These are phyloP conservation scores for Linepithema humile DNA, from an alignment of 1,140 invertebrate species.

Conservation along the genomic window DNA sequence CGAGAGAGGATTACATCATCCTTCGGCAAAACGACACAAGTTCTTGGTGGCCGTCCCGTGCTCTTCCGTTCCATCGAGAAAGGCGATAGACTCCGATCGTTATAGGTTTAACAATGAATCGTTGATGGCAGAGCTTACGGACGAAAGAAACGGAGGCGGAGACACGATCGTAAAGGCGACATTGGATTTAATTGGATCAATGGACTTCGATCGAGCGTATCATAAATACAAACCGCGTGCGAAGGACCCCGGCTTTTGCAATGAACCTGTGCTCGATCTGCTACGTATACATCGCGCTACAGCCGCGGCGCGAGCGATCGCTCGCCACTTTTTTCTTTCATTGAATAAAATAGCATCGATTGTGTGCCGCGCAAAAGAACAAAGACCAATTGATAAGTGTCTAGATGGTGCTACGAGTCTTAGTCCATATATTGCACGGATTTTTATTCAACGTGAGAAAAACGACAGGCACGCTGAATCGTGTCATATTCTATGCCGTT, in stretches of 20 bases:
- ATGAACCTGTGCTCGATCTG: not conserved
- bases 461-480: no score
- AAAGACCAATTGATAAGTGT: slow-evolving; percentile 20
- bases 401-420: not conserved
- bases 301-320: slow-evolving; percentile 4
- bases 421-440: not conserved
- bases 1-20: slow-evolving; percentile 57
- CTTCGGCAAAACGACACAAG: slow-evolving; percentile 57
- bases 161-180: slow-evolving; percentile 14
- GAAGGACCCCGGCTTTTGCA: not conserved
- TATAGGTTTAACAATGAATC: slow-evolving; percentile 45
- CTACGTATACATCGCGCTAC: not conserved
- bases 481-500: no score
- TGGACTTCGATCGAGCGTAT: slow-evolving; percentile 31
- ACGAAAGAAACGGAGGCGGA: slow-evolving; percentile 1
- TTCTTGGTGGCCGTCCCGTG: slow-evolving; percentile 36
- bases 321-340: not conserved
- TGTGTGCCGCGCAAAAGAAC: not conserved
- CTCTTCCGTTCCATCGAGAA: slow-evolving; percentile 1
- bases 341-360: not conserved
- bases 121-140: slow-evolving; percentile 15
- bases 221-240: slow-evolving; percentile 19
- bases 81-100: slow-evolving; percentile 51
- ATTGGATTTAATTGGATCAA: slow-evolving; percentile 59
- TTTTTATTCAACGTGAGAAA: not conserved